Conservation (phyloP, 1,140 invertebrate species). For the Brachionus koreanus region DNA sequence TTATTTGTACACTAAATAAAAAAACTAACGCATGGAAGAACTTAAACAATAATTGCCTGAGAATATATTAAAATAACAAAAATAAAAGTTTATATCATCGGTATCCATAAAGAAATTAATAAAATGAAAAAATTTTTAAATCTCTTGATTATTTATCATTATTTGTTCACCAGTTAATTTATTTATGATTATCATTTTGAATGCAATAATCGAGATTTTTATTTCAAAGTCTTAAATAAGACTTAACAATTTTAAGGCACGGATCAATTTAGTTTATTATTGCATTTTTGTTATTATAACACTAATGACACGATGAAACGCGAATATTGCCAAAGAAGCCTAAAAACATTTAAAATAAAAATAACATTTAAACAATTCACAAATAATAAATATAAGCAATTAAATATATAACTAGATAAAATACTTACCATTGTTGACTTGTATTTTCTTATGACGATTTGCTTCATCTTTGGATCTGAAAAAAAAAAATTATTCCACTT, state of each 20-base stretch:
- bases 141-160: not conserved
- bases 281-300: constrained; percentile 54
- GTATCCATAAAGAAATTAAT: not conserved
- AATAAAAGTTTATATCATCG: not conserved
- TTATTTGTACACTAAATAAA: not conserved
- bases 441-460: constrained; percentile 91
- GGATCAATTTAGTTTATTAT: constrained; percentile 22
- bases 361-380: constrained; percentile 44
- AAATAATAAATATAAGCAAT: constrained; percentile 40
- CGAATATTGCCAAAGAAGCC: constrained; percentile 63
- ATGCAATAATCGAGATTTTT: not conserved
- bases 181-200: not conserved
- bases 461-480: constrained; percentile 92
- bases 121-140: not conserved
- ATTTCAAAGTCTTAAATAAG: not conserved
- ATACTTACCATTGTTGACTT: constrained; percentile 92
- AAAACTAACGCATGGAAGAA: not conserved
- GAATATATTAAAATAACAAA: not conserved
- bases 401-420: not conserved
- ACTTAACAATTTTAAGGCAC: constrained; percentile 26
- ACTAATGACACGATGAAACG: constrained; percentile 66
- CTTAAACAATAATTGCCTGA: not conserved
- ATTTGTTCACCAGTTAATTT: not conserved
- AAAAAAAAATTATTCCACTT: constrained; percentile 42
- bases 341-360: constrained; percentile 52